phyloP scores from a whole-genome alignment of 2,888 invertebrate genomes.

The Priocnemis perturbator region DNA sequence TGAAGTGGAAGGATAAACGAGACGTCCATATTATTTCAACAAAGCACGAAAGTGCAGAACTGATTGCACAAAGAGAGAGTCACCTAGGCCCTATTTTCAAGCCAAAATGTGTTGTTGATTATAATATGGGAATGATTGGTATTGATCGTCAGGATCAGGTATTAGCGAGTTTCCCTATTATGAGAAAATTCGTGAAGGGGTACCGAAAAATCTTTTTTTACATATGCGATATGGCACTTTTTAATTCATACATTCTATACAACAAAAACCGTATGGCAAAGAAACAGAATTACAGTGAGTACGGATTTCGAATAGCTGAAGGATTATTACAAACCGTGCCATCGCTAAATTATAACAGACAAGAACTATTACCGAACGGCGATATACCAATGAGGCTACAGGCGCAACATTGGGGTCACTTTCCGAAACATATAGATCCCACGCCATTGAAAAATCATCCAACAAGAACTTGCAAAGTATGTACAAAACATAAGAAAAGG shows the following conservation, averaged over 20 bases:
- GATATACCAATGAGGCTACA: slow-evolving; percentile 29
- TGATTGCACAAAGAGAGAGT: slow-evolving; percentile 16
- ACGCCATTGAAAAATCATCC: slow-evolving; percentile 26
- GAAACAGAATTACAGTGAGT: slow-evolving; percentile 27
- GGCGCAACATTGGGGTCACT: slow-evolving; percentile 31
- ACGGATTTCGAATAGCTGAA: slow-evolving; percentile 28
- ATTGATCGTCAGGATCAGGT: too few relatives aligned
- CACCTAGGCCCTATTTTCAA: slow-evolving; percentile 11
- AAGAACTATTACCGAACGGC: slow-evolving; percentile 22
- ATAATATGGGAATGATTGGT: slow-evolving; percentile 30
- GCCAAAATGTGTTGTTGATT: slow-evolving; percentile 25
- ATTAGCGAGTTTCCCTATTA: slow-evolving; percentile 27
- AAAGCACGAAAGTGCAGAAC: slow-evolving; percentile 23
- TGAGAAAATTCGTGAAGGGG: slow-evolving; percentile 33
- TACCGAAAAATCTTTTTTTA: slow-evolving; percentile 32
- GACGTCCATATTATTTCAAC: slow-evolving; percentile 18
- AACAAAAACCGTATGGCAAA: slow-evolving; percentile 21
- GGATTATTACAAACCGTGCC: slow-evolving; percentile 24
- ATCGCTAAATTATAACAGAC: slow-evolving; percentile 25
- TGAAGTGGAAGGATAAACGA: slow-evolving; percentile 17
- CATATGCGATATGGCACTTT: slow-evolving; percentile 29
- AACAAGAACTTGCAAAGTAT: too few relatives aligned
- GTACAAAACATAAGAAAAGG: slow-evolving; percentile 21
- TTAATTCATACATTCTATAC: slow-evolving; percentile 29
- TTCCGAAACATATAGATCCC: slow-evolving; percentile 32